Evolutionary conservation across 2,888 invertebrate genomes (phyloP).

Genomic region (Rotaria macrura): DNA sequence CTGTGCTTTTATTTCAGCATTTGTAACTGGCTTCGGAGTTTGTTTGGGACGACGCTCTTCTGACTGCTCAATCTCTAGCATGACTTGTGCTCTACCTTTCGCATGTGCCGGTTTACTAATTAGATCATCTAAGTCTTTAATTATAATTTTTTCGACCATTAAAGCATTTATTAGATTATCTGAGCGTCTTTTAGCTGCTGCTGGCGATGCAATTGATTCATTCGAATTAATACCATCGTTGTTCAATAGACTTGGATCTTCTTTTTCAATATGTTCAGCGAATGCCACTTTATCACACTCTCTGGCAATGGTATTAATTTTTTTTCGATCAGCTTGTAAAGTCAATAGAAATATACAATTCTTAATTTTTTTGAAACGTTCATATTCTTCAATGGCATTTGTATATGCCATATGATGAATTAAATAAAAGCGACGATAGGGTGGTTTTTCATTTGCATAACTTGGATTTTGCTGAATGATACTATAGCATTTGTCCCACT

Average conservation of each 20-base stretch:
- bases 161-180: neutral
- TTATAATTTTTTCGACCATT: neutral
- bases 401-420: neutral
- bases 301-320: neutral
- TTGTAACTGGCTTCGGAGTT: neutral
- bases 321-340: neutral
- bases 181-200: neutral
- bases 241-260: neutral
- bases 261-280: neutral
- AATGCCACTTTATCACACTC: neutral
- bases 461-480: neutral
- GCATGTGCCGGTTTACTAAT: neutral
- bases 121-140: neutral
- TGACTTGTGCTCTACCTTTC: neutral
- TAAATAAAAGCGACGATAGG: neutral
- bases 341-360: neutral
- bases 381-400: neutral
- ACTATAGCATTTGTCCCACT: neutral
- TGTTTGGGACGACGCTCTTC: neutral
- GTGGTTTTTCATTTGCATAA: neutral
- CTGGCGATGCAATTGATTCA: neutral
- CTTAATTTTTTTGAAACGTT: neutral
- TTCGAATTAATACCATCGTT: neutral
- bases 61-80: neutral
- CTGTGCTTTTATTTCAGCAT: neutral